Evolutionary conservation across 2,797 vertebrate species (phyloP).

Genomic region (Pseudocheirus occidentalis): DNA sequence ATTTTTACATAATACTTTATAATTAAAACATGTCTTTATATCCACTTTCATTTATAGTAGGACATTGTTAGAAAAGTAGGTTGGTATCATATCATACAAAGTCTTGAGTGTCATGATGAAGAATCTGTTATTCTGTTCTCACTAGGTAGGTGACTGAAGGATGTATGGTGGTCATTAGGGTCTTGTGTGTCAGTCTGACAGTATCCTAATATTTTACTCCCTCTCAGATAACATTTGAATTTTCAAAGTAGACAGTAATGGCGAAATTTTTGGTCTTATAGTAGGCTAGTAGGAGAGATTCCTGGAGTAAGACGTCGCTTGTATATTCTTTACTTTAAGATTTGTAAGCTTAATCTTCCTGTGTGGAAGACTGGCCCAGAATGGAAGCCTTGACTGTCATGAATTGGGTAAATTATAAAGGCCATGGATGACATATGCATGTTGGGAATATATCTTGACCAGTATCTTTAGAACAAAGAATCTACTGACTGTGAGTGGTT

Average conservation of each 20-base stretch:
- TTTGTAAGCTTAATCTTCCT: not conserved
- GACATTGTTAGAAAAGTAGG: slow-evolving; percentile 7
- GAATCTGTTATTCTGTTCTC: not conserved
- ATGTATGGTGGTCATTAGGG: not conserved
- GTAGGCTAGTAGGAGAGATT: not conserved
- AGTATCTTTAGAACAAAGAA: slow-evolving; percentile 67
- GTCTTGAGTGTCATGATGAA: not conserved
- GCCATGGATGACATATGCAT: slow-evolving; percentile 24
- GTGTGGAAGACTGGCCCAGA: slow-evolving; percentile 24
- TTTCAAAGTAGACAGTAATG: not conserved
- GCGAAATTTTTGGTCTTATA: not conserved
- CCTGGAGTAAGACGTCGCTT: not conserved
- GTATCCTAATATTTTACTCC: not conserved
- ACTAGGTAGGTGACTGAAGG: not conserved
- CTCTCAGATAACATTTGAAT: not conserved
- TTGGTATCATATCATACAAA: not conserved
- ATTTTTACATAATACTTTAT: not conserved
- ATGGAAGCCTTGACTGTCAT: slow-evolving; percentile 45
- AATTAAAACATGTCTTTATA: not conserved
- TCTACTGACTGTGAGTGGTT: slow-evolving; percentile 61
- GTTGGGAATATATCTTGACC: slow-evolving; percentile 60
- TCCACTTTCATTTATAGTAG: not conserved
- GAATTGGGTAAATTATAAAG: not conserved
- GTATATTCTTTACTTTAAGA: not conserved
- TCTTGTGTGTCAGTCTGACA: not conserved